Evolutionary conservation across 2,797 vertebrate genomes (phyloP).

Genomic region (Dryobates pubescens): DNA sequence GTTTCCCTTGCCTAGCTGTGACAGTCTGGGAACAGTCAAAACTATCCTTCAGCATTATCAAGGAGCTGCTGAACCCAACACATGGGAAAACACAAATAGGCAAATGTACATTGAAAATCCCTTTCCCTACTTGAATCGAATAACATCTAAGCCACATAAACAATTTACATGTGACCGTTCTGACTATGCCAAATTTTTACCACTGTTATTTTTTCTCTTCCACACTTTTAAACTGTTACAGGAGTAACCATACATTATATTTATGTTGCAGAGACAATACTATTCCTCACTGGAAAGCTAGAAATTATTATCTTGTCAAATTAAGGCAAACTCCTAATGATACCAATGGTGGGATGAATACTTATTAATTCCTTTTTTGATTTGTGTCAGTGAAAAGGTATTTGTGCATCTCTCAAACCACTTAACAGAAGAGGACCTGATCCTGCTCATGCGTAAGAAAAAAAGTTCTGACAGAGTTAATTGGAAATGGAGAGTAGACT

Average conservation of each 20-base stretch:
- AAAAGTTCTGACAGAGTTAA: neutral
- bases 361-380: neutral
- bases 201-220: neutral
- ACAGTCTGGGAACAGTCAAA: neutral
- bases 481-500: neutral
- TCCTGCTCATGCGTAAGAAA: neutral
- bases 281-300: neutral
- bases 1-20: neutral
- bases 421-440: neutral
- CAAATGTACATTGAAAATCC: neutral
- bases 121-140: neutral
- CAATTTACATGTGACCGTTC: neutral
- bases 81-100: neutral
- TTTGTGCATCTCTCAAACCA: neutral
- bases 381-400: neutral
- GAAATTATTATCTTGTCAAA: neutral
- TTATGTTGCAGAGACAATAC: neutral
- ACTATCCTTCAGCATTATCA: neutral
- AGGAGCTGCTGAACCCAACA: neutral
- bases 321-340: neutral
- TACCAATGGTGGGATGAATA: neutral
- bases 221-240: neutral
- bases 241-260: neutral
- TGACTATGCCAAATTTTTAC: neutral
- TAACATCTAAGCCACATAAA: neutral